phyloP scores from a whole-genome alignment of 2,888 invertebrate genomes.

The Eledone cirrhosa region DNA sequence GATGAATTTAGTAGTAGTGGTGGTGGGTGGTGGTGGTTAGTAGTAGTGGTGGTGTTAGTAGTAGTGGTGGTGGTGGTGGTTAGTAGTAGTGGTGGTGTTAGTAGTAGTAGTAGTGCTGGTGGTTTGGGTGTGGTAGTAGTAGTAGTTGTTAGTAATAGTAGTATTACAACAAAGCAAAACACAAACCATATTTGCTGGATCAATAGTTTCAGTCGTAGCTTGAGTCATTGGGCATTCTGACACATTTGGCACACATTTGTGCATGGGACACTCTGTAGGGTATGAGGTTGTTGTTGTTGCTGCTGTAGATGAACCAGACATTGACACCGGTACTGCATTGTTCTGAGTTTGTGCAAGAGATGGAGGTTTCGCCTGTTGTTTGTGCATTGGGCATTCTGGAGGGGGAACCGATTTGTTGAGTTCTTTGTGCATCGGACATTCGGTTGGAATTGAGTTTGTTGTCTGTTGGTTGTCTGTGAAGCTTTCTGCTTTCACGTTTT shows the following conservation, averaged over 20 bases:
- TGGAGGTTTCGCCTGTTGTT: conserved; percentile 13
- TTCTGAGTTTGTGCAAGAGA: not conserved
- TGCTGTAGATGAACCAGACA: not conserved
- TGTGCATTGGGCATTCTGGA: conserved; percentile 46
- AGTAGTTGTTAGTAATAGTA: not conserved
- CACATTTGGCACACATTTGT: conserved; percentile 67
- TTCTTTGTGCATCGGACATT: conserved; percentile 38
- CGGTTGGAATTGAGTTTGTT: conserved; percentile 33
- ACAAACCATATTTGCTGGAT: conserved; percentile 84
- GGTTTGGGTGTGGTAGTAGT: not conserved
- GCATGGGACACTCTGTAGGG: conserved; percentile 82
- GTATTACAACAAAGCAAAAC: not conserved
- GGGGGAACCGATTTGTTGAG: conserved; percentile 29
- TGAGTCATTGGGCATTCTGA: conserved; percentile 80
- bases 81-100: too few relatives aligned
- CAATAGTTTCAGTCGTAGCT: conserved; percentile 72
- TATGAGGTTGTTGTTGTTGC: not conserved
- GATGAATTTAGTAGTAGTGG: too few relatives aligned
- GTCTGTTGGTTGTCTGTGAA: too few relatives aligned
- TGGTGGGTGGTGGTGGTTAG: too few relatives aligned
- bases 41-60: too few relatives aligned
- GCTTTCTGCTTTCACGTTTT: not conserved
- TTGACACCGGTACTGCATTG: not conserved
- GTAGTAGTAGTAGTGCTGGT: too few relatives aligned
- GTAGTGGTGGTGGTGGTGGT: too few relatives aligned